phyloP scores from a whole-genome alignment of 1,140 invertebrate species.

The Aphelinus certus region DNA sequence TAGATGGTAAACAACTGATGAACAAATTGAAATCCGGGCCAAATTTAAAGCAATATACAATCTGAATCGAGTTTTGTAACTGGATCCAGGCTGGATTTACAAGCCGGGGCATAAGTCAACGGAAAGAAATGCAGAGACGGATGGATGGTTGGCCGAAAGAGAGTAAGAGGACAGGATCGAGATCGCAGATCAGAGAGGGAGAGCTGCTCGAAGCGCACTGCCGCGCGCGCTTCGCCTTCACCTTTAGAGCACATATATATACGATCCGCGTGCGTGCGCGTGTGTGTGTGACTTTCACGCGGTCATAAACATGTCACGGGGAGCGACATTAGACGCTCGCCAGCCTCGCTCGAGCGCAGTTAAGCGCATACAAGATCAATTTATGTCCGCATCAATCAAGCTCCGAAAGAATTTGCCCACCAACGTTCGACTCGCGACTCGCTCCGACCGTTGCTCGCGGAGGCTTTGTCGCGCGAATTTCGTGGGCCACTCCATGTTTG shows the following conservation, averaged over 20 bases:
- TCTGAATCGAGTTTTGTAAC: too few relatives aligned
- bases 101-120: neutral
- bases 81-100: neutral
- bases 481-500: too few relatives aligned
- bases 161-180: neutral
- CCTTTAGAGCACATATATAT: conserved; percentile 11
- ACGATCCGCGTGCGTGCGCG: neutral
- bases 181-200: conserved; percentile 22
- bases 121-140: neutral
- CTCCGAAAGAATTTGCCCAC: neutral
- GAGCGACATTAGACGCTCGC: conserved; percentile 29
- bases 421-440: too few relatives aligned
- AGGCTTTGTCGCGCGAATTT: too few relatives aligned
- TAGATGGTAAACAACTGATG: too few relatives aligned
- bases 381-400: conserved; percentile 32
- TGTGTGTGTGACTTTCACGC: conserved; percentile 32
- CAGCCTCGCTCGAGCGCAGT: conserved; percentile 15
- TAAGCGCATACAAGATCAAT: neutral
- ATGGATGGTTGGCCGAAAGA: too few relatives aligned
- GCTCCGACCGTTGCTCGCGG: too few relatives aligned
- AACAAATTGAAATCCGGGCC: too few relatives aligned
- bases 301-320: conserved; percentile 32
- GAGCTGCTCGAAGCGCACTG: neutral
- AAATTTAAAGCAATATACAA: too few relatives aligned
- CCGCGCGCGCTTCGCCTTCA: neutral